phyloP scores from a whole-genome alignment of 2,113 vertebrate genomes.

The Etia nguti region DNA sequence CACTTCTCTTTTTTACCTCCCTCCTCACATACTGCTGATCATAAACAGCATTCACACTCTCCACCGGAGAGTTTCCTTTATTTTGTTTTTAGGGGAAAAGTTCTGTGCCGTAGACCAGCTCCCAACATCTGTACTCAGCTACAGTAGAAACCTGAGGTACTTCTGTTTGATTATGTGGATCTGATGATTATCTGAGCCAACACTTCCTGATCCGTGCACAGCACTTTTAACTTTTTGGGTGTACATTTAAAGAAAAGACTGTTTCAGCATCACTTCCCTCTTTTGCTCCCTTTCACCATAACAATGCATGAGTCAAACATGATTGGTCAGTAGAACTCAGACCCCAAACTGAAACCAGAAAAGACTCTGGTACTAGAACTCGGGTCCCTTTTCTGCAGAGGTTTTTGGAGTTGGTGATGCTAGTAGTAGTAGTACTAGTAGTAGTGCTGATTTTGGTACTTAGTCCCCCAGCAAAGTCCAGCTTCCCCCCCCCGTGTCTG shows the following conservation, averaged over 20 bases:
- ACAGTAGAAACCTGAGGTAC: background rate
- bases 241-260: background rate
- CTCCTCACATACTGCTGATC: background rate
- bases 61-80: background rate
- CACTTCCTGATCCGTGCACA: background rate
- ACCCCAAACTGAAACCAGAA: background rate
- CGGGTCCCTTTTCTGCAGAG: background rate
- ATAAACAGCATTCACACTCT: background rate
- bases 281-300: background rate
- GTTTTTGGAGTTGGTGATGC: too few relatives aligned
- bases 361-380: background rate
- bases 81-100: background rate
- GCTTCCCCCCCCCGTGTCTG: accelerated
- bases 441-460: background rate
- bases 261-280: background rate
- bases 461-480: background rate
- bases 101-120: background rate
- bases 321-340: background rate
- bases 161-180: background rate
- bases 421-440: background rate
- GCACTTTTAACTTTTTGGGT: background rate
- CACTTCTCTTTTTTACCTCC: background rate
- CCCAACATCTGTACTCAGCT: background rate
- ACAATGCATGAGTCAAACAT: background rate
- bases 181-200: background rate